Conservation (phyloP, 2,888 invertebrate species). For the Drosophila rubida region DNA sequence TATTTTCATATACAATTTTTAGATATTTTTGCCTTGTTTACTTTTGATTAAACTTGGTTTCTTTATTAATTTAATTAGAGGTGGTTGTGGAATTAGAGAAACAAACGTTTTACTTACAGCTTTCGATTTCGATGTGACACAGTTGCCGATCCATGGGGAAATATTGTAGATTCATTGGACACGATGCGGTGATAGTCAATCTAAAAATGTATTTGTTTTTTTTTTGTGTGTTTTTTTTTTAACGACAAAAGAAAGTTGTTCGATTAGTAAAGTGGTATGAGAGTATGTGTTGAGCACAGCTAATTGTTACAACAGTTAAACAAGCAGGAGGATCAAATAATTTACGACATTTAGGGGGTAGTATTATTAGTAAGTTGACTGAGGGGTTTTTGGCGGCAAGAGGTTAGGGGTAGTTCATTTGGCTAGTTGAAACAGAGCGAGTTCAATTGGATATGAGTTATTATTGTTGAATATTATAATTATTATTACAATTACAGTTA, state of each 20-base stretch:
- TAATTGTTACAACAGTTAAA: constrained; percentile 68
- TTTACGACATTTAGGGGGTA: constrained; percentile 54
- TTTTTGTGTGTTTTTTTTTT: constrained; percentile 31
- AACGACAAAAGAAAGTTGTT: constrained; percentile 26
- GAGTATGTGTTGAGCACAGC: constrained; percentile 54
- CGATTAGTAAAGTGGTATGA: constrained; percentile 48
- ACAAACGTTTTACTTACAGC: constrained; percentile 92
- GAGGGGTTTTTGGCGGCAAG: not conserved
- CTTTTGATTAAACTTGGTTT: constrained; percentile 1
- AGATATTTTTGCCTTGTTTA: constrained; percentile 17
- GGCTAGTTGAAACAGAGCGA: constrained; percentile 77
- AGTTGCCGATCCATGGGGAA: constrained; percentile 98
- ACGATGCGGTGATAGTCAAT: constrained; percentile 97
- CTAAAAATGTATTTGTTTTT: constrained; percentile 55
- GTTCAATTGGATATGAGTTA: constrained; percentile 83
- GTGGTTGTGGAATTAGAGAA: not conserved
- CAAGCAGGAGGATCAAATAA: constrained; percentile 65
- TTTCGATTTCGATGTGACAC: constrained; percentile 98
- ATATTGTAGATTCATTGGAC: constrained; percentile 98
- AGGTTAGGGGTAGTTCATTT: constrained; percentile 40
- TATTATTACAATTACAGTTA: constrained; percentile 40
- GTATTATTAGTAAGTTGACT: constrained; percentile 2
- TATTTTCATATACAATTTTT: constrained; percentile 20
- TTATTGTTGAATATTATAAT: constrained; percentile 36
- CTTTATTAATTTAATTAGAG: not conserved